A percentile compares a stretch with the other conserved stretches of the same genome.
Conservation (phyloP, 2,113 vertebrate genomes). For the Centropus bengalensis region DNA sequence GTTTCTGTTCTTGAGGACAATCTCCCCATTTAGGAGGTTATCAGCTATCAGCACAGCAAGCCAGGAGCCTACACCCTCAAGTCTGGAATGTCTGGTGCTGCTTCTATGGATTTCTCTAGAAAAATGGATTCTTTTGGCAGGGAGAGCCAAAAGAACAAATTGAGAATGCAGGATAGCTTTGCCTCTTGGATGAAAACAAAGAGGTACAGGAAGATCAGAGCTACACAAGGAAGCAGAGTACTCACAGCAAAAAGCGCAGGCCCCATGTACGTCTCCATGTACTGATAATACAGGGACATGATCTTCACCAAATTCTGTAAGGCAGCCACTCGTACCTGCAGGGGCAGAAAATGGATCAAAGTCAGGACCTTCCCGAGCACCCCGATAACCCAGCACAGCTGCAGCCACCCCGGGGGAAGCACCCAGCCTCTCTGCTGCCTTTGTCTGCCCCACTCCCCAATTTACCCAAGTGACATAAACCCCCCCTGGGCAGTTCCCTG, state of each 20-base stretch:
- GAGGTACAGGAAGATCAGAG: no score
- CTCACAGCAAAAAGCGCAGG: slow-evolving; percentile 96
- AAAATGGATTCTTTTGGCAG: neutral
- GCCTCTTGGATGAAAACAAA: neutral
- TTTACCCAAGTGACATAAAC: neutral
- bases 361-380: neutral
- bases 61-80: neutral
- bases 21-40: neutral
- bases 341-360: neutral
- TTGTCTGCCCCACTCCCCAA: neutral
- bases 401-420: neutral
- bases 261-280: slow-evolving; percentile 99
- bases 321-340: slow-evolving; percentile 94
- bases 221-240: neutral
- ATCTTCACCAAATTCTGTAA: slow-evolving; percentile 99
- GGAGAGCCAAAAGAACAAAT: neutral
- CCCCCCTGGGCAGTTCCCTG: neutral
- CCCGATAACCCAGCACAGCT: neutral
- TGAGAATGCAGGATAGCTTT: rapidly evolving
- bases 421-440: neutral
- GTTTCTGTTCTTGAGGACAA: neutral
- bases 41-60: neutral
- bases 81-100: neutral
- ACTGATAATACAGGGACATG: slow-evolving; percentile 98
- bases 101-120: neutral